Base-by-base conservation (phyloP, 2,888 invertebrate species). In the Meloe dianella region DNA sequence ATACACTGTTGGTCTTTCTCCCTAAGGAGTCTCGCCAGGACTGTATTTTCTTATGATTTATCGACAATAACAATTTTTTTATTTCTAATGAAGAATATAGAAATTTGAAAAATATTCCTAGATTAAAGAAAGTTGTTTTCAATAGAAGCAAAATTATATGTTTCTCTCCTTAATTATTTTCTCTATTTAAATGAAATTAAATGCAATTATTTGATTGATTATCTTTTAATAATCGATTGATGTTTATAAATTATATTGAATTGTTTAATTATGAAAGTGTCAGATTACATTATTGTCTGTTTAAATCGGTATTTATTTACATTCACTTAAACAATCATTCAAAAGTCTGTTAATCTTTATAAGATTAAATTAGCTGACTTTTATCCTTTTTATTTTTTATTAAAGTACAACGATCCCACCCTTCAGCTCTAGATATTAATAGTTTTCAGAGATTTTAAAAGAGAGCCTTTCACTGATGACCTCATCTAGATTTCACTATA, bases 401-500 rank as follows among this genome's bases (percentile, higher is more conserved):
- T 20, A 20, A 9, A 47, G 47, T 20, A 47, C 47, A 54, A 54
- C 6, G 24, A 54, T 54, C 54, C 54, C 54, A 54, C 54, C 12
- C 24, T 22, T 24, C 12, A 24, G 24, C 8, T 54, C 54, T 24
- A 22, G 22, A 24, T 54, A 24, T 47, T 47, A 20, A 24, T 54
- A 24, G 24, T 54, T 54, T 24, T 14, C 5, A 54, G 24, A 24
- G 12, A 20, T 51, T 54, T 64, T 64, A 35, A 56, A 65, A 69
- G 67, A 71, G 69, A 72, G 71, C 77, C 78, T 79, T 79, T 79
- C 79, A 79, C 79, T 74, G 72, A 70, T 66, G 68, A 71, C 75
- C 78, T 78, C 78, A 75, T 78, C 77, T 77, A 72, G 63, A 67
- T 67, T 67, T 57, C 60, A 70, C 72, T 79, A 80, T 80, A 80